Conservation (phyloP, 53 echinoderm and acorn worm genomes). For the Pentamera pediparva region DNA sequence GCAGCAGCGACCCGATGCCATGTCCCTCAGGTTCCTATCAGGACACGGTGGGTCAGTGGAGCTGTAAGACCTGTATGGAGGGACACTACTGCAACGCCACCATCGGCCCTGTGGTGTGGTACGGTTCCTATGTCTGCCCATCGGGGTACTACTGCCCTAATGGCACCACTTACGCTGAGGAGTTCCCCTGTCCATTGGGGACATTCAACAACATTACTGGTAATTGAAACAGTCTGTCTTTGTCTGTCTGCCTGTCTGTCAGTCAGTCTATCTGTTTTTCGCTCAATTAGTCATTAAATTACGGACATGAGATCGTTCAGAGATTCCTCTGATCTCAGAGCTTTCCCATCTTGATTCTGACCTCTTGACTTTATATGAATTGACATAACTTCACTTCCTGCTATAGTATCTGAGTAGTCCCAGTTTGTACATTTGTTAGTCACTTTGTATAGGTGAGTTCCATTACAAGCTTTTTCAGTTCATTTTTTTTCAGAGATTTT, state of each 20-base stretch:
- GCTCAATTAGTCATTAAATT: too few relatives aligned
- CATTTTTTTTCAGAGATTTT: too few relatives aligned
- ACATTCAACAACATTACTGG: conserved; percentile 95
- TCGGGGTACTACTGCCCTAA: conserved; percentile 88
- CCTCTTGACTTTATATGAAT: too few relatives aligned
- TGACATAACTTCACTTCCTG: too few relatives aligned
- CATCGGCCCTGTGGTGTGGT: conserved; percentile 88
- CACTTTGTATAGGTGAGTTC: too few relatives aligned
- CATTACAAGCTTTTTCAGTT: too few relatives aligned
- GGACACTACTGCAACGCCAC: conserved; percentile 95
- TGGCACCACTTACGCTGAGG: conserved; percentile 83
- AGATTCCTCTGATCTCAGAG: too few relatives aligned
- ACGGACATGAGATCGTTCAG: too few relatives aligned
- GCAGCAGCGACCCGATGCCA: conserved; percentile 70
- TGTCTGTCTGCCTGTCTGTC: background rate
- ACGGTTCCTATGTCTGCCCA: conserved; percentile 79
- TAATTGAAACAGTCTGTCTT: background rate
- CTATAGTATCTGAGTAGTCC: too few relatives aligned
- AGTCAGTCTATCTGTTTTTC: background rate
- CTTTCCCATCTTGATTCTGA: too few relatives aligned
- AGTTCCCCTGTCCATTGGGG: conserved; percentile 71
- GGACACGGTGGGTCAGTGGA: conserved; percentile 71
- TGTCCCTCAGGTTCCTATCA: conserved; percentile 94
- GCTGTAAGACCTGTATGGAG: conserved; percentile 74
- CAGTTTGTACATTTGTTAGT: too few relatives aligned